phyloP scores from a whole-genome alignment of 2,888 invertebrate species.

The Sesia bembeciformis region DNA sequence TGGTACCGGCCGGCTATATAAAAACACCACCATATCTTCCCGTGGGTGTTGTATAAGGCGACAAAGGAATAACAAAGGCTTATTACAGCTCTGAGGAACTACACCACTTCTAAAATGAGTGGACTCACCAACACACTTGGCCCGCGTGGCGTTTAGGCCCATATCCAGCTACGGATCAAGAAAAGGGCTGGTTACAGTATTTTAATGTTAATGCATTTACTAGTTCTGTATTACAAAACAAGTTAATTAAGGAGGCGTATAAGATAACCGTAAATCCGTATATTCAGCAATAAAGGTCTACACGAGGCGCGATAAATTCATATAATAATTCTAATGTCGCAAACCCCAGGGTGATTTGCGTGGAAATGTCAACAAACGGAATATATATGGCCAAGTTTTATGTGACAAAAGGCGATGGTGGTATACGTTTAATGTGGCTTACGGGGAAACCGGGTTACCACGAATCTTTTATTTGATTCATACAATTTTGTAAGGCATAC shows the following conservation, averaged over 20 bases:
- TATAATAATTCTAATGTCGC: constrained; percentile 18
- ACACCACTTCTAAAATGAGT: no score
- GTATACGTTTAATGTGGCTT: constrained; percentile 19
- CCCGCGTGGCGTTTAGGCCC: no score
- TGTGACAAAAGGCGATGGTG: constrained; percentile 15
- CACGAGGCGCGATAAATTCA: constrained; percentile 9
- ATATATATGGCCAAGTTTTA: constrained; percentile 18
- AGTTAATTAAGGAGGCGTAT: background rate
- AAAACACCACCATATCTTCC: no score
- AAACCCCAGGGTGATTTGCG: constrained; percentile 12
- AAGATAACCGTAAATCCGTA: no score
- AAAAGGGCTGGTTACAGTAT: no score
- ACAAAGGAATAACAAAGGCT: no score
- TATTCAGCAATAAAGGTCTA: background rate
- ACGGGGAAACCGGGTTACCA: background rate
- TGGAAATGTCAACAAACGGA: constrained; percentile 15
- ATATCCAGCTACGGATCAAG: no score
- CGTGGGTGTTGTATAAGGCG: no score
- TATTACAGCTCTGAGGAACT: no score
- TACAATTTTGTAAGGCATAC: background rate
- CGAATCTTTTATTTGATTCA: background rate
- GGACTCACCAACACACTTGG: no score
- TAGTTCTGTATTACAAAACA: background rate
- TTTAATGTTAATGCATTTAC: no score
- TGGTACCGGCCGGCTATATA: no score